Base-by-base conservation (phyloP, 1,140 invertebrate genomes). In the Ceratitis capitata region DNA sequence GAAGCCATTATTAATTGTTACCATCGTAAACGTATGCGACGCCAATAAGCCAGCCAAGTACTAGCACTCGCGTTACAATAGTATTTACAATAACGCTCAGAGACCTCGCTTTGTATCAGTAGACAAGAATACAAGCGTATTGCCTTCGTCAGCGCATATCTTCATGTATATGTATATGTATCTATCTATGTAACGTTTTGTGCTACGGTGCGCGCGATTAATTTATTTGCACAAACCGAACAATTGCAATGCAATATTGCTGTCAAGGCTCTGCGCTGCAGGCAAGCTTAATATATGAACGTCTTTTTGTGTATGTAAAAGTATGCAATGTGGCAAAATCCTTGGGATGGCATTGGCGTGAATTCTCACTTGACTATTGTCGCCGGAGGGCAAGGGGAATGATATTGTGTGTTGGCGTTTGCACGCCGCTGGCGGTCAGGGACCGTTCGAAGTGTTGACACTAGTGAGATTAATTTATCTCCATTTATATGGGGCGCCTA, bases 391-490 rank as follows among this genome's bases (percentile, higher is more conserved):
- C 3, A 1, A 14, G 58, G 12, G 56, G 58, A 3, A 32, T 5
- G 10, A 19, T 47, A 53, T 23, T 12, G 26, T 0, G 6, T 32
- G 58, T 61, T 3, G 12, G 29, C 26, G 58, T 16, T 69, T 69
- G 61, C n/a, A 16, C 16, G 32, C 61, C 61, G 5, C 14, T 10
- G 32, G 61, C 61, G 61, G 61, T 39, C 61, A 69, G 61, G 5
- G 61, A 69, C 32, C 61, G 61, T 29, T 69, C 29, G 32, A 69
- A 69, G 61, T 69, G 61, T 69, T 35, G 61, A 69, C 61, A 69
- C 61, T 39, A 35, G 61, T 32, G 61, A 69, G 61, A 69, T 69
- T 69, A 69, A 69, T 69, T 69, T 69, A 69, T 69, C 61, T 69
- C 61, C 16, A 69, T 69, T 69, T 69, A 29, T 32, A 69, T 61